Conservation (phyloP, 2,888 invertebrate species). For the Hemithea aestivaria region DNA sequence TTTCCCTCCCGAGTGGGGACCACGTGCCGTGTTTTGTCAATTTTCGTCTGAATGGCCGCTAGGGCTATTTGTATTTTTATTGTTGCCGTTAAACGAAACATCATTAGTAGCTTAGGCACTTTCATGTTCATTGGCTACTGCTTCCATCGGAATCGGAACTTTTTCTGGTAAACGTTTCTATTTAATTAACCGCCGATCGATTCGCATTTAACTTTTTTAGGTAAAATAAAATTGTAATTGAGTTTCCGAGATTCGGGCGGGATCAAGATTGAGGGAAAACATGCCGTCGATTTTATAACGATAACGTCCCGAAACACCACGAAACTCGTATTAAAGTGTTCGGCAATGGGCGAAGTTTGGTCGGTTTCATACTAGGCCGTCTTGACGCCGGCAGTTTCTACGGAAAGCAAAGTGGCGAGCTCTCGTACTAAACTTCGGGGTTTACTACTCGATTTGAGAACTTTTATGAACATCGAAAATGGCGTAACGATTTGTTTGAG, state of each 20-base stretch:
- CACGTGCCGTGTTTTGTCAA: constrained; percentile 69
- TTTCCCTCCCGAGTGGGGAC: constrained; percentile 56
- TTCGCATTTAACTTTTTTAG: constrained; percentile 7
- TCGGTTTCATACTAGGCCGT: constrained; percentile 43
- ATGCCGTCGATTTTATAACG: constrained; percentile 52
- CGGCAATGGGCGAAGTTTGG: constrained; percentile 51
- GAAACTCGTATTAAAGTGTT: constrained; percentile 60
- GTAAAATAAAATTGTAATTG: constrained; percentile 16
- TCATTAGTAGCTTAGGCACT: constrained; percentile 52
- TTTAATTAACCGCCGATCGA: constrained; percentile 23
- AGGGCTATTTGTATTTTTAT: constrained; percentile 61
- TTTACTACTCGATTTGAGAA: constrained; percentile 47
- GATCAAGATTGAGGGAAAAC: constrained; percentile 33
- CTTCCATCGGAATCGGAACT: constrained; percentile 24
- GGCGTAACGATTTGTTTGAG: constrained; percentile 37
- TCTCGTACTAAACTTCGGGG: constrained; percentile 39
- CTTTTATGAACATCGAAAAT: constrained; percentile 48
- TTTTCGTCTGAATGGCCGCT: constrained; percentile 56
- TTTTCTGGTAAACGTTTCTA: constrained; percentile 20
- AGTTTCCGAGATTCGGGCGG: constrained; percentile 29
- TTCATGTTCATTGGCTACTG: constrained; percentile 46
- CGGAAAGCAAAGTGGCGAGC: constrained; percentile 44
- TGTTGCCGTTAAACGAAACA: constrained; percentile 58
- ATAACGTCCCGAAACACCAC: constrained; percentile 50
- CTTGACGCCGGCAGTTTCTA: constrained; percentile 47